Percentiles rank a stretch among this genome's conserved stretches.
phyloP scores from a whole-genome alignment of 2,888 invertebrate genomes.

The Cataglyphis livida region DNA sequence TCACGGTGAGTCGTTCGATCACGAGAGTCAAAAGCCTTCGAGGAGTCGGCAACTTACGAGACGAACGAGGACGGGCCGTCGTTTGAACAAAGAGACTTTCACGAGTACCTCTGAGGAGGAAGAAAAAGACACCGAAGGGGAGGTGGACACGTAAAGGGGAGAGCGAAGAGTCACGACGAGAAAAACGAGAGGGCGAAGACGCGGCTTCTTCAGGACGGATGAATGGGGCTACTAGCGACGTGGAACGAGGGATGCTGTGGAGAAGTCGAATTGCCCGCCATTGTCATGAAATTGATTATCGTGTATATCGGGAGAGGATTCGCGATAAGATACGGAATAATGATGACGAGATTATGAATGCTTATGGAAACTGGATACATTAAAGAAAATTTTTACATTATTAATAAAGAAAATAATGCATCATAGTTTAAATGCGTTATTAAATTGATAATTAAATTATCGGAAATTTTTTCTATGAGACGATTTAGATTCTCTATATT shows the following conservation, averaged over 20 bases:
- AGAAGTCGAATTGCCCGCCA: conserved; percentile 57
- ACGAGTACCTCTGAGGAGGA: conserved; percentile 65
- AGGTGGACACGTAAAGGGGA: conserved; percentile 52
- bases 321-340: conserved; percentile 22
- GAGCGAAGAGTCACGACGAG: conserved; percentile 54
- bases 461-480: not conserved
- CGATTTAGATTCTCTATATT: not conserved
- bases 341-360: not conserved
- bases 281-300: conserved; percentile 55
- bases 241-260: conserved; percentile 47
- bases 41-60: conserved; percentile 58
- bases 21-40: conserved; percentile 59
- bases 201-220: conserved; percentile 52
- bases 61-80: conserved; percentile 58
- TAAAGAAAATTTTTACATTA: not conserved
- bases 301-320: conserved; percentile 15
- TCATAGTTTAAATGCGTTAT: not conserved
- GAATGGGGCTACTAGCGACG: conserved; percentile 58
- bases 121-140: conserved; percentile 52
- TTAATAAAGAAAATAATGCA: not conserved
- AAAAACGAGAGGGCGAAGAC: conserved; percentile 57
- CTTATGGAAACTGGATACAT: not conserved
- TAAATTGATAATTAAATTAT: not conserved
- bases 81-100: conserved; percentile 68
- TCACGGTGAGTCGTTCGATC: conserved; percentile 61